Base-by-base conservation (phyloP, 2,113 vertebrate species). In the Macquaria australasica region DNA sequence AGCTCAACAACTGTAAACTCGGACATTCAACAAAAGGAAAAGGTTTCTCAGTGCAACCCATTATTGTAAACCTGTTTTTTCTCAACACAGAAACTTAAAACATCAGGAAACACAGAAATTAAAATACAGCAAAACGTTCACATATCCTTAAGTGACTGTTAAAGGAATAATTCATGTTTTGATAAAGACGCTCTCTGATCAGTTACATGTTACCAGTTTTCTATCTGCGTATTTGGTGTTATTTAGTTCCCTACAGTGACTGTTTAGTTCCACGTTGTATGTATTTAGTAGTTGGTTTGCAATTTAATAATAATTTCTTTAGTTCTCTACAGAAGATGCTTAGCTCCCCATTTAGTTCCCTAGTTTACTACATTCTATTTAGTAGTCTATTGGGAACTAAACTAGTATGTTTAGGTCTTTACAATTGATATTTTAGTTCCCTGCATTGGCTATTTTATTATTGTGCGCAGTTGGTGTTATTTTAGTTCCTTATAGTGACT, bases 1-100 rank as follows among this genome's bases (percentile, higher is more conserved):
- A 37, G 56, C 45, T 70, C 37, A 73, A 58, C 76, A 73, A 63
- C 5, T 86, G 77, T 79, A 89, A 89, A 84, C 80, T 58, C 11
- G 12, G 70, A 85, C 84, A 68, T 43, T 81, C 5, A 25, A 63
- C 34, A 6, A 39, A 71, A 77, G 68, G 59, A 88, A 83, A 53
- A 64, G 0, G 15, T 68, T 60, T 48, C 3, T 90, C 88, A 88
- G 89, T 91, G 84, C 80, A 84, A 63, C 51, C 6, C 60, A 78
- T 63, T 39, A 16, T 20, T 87, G 79, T 81, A 81, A 89, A 88
- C 84, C 67, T 58, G 31, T 39, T 80, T 53, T 34, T 62, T 83
- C 39, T 55, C 16, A 39, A 6, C 21, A 82, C 60, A 76, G 41
- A 84, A 86, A 55, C 62, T 53, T 48, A 60, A 68, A 76, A 69